phyloP scores from a whole-genome alignment of 30 jellyfish, hydroid and myxozoan genomes.

The Hydractinia symbiolongicarpus region DNA sequence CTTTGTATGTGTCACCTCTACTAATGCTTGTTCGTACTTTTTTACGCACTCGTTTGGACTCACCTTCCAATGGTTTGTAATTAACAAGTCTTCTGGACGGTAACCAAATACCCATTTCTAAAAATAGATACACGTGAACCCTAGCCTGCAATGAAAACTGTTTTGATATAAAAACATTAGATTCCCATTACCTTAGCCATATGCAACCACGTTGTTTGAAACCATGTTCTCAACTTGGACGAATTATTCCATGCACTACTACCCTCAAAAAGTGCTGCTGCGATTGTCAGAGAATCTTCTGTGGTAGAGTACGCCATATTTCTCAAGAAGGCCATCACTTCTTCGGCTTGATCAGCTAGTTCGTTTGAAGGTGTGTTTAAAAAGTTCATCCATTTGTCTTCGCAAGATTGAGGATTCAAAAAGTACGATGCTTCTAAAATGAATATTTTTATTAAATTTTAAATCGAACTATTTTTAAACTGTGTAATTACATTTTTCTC shows the following conservation, averaged over 20 bases:
- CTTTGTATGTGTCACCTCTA: background rate
- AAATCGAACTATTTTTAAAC: background rate
- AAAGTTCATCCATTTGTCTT: conserved; percentile 7
- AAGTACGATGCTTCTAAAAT: conserved; percentile 1
- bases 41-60: background rate
- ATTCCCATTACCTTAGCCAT: background rate
- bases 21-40: background rate
- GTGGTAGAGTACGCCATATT: conserved; percentile 9
- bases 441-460: background rate
- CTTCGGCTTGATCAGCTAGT: background rate
- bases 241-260: conserved; percentile 13
- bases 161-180: background rate
- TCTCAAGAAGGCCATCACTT: background rate
- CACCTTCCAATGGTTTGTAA: background rate
- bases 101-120: conserved; percentile 19
- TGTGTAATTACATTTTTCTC: background rate
- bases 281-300: conserved; percentile 10
- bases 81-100: conserved; percentile 14
- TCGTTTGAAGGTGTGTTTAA: conserved; percentile 13
- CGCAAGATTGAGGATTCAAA: conserved; percentile 3
- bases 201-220: conserved; percentile 18
- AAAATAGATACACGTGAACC: background rate
- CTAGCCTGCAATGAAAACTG: background rate
- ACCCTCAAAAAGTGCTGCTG: conserved; percentile 14
- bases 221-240: conserved; percentile 13